Base-by-base conservation (phyloP, 2,888 invertebrate species). In the Oxyscelio sp. region DNA sequence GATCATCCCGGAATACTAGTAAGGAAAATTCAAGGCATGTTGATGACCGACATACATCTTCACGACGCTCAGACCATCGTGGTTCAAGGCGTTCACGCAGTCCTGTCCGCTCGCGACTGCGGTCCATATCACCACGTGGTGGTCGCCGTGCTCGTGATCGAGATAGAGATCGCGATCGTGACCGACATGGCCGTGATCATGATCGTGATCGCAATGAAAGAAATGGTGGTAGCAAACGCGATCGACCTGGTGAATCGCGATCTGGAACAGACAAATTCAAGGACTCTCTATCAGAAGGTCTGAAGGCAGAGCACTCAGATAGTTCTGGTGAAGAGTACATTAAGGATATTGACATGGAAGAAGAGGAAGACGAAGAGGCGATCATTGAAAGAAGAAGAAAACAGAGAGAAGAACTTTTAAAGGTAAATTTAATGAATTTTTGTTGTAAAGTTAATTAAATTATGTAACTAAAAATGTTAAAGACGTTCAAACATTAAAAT, bases 321-420 rank as follows among this genome's bases (percentile, higher is more conserved):
- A 96, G 96, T 89, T 96, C 96, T 2, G 96, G 96, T 85, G 97
- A 96, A 85, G 97, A 96, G 85, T 97, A 97, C 83, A 95, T 96
- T 3, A 94, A 92, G 63, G 96, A 97, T 91, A 95, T 97, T 75
- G 96, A 97, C 89, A 96, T 98, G 70, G 96, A 97, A 81, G 98
- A 98, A 82, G 98, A 98, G 86, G 98, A 98, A 93, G 98, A 98
- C 89, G 99, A 99, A 92, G 98, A 99, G 93, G 97, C 97, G 89
- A 98, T 99, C 88, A 99, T 99, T 92, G 98, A 98, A 93, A 96
- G 96, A 91, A 95, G 98, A 87, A 95, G 99, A 83, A 97, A 97
- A 91, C 97, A 98, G 91, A 95, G 99, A 45, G 98, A 99, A 94
- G 98, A 97, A 92, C 95, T 99, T 5, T 92, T 99, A 75, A 97